Conservation (phyloP, 2,113 vertebrate genomes). For the Sinosuthora webbiana region DNA sequence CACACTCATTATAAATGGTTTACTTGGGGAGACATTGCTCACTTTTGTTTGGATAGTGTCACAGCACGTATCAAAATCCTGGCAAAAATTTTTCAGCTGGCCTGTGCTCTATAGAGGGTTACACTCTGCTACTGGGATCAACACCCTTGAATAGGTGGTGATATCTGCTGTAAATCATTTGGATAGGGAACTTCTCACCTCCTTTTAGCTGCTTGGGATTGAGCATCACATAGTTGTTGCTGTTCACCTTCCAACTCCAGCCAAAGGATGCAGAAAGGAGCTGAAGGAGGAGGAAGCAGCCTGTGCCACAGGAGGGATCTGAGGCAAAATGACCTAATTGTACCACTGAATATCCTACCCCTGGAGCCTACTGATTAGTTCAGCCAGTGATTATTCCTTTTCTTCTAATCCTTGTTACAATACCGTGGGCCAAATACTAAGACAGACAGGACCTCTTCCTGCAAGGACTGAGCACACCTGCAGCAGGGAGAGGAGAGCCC, state of each 20-base stretch:
- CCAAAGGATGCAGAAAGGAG: background rate
- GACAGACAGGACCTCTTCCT: background rate
- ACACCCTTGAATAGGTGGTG: background rate
- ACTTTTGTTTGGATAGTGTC: background rate
- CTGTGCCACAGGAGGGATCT: background rate
- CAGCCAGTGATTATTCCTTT: background rate
- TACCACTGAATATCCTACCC: background rate
- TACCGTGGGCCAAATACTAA: background rate
- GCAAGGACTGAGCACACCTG: background rate
- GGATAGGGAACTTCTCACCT: background rate
- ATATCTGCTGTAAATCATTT: accelerated
- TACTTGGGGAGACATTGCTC: background rate
- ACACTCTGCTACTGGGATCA: background rate
- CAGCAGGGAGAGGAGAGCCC: background rate
- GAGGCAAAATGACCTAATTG: background rate
- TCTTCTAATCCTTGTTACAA: background rate
- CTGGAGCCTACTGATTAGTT: background rate
- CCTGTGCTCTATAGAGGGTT: background rate
- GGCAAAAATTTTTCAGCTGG: background rate
- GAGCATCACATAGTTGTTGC: background rate
- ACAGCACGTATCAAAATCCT: background rate
- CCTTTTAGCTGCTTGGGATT: background rate
- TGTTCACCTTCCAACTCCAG: background rate
- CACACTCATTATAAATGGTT: background rate
- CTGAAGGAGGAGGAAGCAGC: background rate